Evolutionary conservation across 2,888 invertebrate genomes (phyloP), one percentile per base, ranked within the genome.

Genomic region (Archips crataeganus): DNA sequence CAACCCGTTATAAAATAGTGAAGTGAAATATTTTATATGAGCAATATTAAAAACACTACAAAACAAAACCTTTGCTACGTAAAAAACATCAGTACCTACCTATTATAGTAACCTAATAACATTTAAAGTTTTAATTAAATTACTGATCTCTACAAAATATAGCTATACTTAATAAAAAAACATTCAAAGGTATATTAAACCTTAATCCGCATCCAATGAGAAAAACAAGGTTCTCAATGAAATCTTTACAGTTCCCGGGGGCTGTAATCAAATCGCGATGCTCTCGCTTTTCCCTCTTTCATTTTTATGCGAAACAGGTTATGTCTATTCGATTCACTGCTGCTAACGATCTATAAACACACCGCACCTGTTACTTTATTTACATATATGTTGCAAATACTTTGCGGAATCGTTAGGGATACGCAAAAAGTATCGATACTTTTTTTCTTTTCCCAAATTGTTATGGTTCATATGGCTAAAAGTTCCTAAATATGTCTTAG

Each of bases 261-360:
- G 69, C 15, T 39, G 71, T 69, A 72, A 75, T 75, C 72, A 69
- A 68, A 75, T 54, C 54, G 54, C 54, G 8, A 54, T 72, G 69
- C 54, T 42, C 60, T 66, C 57, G 49, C 34, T n/a, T 57, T 64
- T 73, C 59, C 42, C 47, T 13, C 47, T 62, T 60, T 23, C 49
- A 47, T 64, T 69, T 73, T 74, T 63, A 69, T 61, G 54, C 65
- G 64, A 39, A 68, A 54, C 34, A 63, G 68, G 57, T 66, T 62
- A 68, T 59, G 68, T 60, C 51, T 63, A 23, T 63, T 63, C 54
- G 42, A 63, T 70, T 69, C 47, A 69, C 39, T 54, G 59, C 45
- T 15, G 63, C 54, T 49, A 69, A 61, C 60, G n/a, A 49, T 39
- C 32, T 42, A 39, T 51, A 69, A 61, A 67, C 59, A 57, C 42